Base-by-base conservation (phyloP, 2,888 invertebrate species). In the Rhopalosiphum nymphaeae region DNA sequence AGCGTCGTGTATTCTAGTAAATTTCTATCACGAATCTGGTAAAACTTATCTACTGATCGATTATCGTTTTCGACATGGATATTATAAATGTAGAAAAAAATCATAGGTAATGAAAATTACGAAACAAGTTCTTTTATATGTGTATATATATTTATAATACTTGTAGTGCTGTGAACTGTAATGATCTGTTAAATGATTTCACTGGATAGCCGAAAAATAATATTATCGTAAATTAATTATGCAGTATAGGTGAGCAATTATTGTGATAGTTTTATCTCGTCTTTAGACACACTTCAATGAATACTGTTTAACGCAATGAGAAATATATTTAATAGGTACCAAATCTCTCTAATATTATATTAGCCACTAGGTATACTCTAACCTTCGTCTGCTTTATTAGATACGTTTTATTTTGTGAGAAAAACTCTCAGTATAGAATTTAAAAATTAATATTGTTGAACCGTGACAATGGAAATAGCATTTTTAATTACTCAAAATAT, bases 11-110 rank as follows among this genome's bases (percentile, higher is more conserved):
- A 36, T 91, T 26, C 67, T 13, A 61, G 85, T 86, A 42, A 90
- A 94, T 94, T 94, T 94, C 93, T 94, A 94, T 90, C 90, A 84
- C 89, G 89, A 93, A 53, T 53, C 67, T 29, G 49, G 84, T 67
- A 87, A 78, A 44, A 36, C 46, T 25, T 89, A 49, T 86, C 86
- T 46, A n/a, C 16, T 46, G 90, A 90, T 90, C 90, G 61, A 90
- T 91, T 91, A 85, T 85, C 56, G 78, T 85, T 91, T 91, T 91
- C 85, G 85, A 91, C 26, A 36, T 49, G 56, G 85, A n/a, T 46
- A 86, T 57, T 46, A 61, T 61, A 29, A 85, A 44, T 57, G 85
- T 57, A 25, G 26, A 36, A 49, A 84, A 53, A 36, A 21, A 61
- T 42, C 44, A 49, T 25, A 46, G 46, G 42, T 42, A 53, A 53